phyloP scores from a whole-genome alignment of 2,113 vertebrate genomes.

The Xiphias gladius region DNA sequence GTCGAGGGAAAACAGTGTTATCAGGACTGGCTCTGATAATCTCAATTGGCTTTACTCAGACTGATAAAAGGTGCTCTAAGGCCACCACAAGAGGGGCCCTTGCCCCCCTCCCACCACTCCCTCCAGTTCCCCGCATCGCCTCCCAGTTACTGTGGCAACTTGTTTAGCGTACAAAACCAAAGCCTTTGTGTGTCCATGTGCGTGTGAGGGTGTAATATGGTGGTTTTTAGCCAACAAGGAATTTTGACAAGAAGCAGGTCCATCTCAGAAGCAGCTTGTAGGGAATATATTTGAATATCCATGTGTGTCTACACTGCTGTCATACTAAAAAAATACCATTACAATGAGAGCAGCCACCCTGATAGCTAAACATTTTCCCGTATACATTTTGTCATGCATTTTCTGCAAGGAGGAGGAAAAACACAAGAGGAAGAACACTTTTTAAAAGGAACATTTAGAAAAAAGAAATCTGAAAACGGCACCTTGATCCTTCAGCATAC shows the following conservation, averaged over 20 bases:
- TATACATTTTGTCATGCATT: slow-evolving; percentile 23
- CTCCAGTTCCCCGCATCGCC: slow-evolving; percentile 50
- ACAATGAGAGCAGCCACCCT: slow-evolving; percentile 12
- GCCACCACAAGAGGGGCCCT: slow-evolving; percentile 78
- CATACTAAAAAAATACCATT: slow-evolving; percentile 26
- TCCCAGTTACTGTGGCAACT: slow-evolving; percentile 82
- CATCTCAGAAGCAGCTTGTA: slow-evolving; percentile 45
- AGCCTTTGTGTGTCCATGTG: slow-evolving; percentile 41
- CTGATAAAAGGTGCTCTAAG: slow-evolving; percentile 88
- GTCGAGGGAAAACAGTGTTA: slow-evolving; percentile 91
- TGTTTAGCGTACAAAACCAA: slow-evolving; percentile 71
- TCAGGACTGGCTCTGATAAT: slow-evolving; percentile 88
- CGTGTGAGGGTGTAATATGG: slow-evolving; percentile 32
- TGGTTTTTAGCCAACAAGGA: slow-evolving; percentile 51
- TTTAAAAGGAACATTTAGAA: slow-evolving; percentile 5
- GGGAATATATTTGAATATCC: slow-evolving; percentile 61
- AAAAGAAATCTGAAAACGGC: slow-evolving; percentile 9
- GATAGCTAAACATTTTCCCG: slow-evolving; percentile 1
- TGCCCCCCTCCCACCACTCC: slow-evolving; percentile 61
- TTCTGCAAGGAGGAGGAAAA: slow-evolving; percentile 22
- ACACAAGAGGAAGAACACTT: slow-evolving; percentile 6
- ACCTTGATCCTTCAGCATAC: slow-evolving; percentile 50
- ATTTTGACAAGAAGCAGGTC: slow-evolving; percentile 61
- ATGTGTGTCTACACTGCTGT: slow-evolving; percentile 40
- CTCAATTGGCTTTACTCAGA: slow-evolving; percentile 91